Conservation (phyloP, 2,797 vertebrate species). For the Chrosomus eos region DNA sequence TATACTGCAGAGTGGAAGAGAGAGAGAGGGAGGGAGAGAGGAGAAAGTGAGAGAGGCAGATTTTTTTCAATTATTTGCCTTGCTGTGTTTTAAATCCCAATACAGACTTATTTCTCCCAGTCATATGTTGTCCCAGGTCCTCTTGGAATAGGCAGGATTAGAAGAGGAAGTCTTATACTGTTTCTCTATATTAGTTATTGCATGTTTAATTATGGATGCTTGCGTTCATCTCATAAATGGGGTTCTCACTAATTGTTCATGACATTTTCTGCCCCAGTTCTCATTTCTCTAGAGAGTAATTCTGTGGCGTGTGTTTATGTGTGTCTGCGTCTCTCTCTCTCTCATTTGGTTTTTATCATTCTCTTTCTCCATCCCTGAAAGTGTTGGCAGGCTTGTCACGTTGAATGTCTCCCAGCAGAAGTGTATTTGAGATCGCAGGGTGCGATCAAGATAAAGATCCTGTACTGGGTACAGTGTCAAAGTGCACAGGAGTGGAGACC, state of each 20-base stretch:
- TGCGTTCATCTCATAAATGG: slow-evolving; percentile 55
- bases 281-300: slow-evolving; percentile 50
- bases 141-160: neutral
- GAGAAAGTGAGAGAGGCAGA: neutral
- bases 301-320: slow-evolving; percentile 6
- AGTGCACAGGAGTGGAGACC: slow-evolving; percentile 8
- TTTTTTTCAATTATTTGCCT: neutral
- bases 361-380: slow-evolving; percentile 16
- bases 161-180: slow-evolving; percentile 33
- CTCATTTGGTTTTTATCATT: slow-evolving; percentile 42
- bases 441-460: slow-evolving; percentile 52
- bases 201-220: slow-evolving; percentile 65
- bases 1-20: slow-evolving; percentile 26
- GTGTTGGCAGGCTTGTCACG: slow-evolving; percentile 67
- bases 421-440: slow-evolving; percentile 66
- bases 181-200: slow-evolving; percentile 58
- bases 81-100: neutral
- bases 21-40: neutral
- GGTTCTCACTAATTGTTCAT: slow-evolving; percentile 59
- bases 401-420: slow-evolving; percentile 60
- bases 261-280: slow-evolving; percentile 54
- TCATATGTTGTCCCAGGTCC: neutral
- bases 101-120: neutral
- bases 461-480: slow-evolving; percentile 33
- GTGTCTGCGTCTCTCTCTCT: slow-evolving; percentile 34